Evolutionary conservation across 2,797 vertebrate species (phyloP).

Genomic region (Myotis vivesi): DNA sequence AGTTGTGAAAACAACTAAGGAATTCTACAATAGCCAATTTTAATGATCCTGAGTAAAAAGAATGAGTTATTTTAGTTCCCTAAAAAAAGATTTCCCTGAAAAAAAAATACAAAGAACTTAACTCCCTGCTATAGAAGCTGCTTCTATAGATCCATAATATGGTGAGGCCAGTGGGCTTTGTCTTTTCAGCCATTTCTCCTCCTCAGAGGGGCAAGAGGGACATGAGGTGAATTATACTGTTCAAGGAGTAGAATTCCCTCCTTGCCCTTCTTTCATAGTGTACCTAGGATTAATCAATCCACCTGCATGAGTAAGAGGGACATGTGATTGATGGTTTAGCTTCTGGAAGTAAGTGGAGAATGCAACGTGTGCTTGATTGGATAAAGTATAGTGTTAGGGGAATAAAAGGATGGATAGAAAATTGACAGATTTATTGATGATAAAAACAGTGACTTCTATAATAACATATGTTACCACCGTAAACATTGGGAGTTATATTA

Average conservation of each 20-base stretch:
- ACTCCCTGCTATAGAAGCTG: neutral
- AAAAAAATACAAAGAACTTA: neutral
- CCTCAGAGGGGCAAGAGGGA: neutral
- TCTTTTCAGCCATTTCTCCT: conserved; percentile 10
- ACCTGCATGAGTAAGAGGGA: neutral
- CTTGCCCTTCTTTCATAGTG: neutral
- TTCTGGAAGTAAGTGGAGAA: neutral
- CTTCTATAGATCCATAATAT: neutral
- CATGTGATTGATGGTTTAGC: neutral
- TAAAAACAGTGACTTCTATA: neutral
- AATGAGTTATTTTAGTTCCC: conserved; percentile 3
- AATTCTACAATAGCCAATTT: neutral
- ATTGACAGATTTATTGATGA: neutral
- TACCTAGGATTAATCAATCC: neutral
- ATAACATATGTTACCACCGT: neutral
- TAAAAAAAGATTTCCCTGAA: neutral
- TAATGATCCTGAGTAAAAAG: neutral
- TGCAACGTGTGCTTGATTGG: neutral
- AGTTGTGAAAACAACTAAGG: neutral
- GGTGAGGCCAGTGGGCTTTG: neutral
- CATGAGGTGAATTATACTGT: neutral
- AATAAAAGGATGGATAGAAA: neutral
- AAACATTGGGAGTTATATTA: neutral
- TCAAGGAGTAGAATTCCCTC: neutral
- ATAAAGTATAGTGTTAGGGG: neutral